A percentile compares a stretch with the other conserved stretches of the same genome.
phyloP scores from a whole-genome alignment of 2,888 invertebrate species.

The Hedya salicella region DNA sequence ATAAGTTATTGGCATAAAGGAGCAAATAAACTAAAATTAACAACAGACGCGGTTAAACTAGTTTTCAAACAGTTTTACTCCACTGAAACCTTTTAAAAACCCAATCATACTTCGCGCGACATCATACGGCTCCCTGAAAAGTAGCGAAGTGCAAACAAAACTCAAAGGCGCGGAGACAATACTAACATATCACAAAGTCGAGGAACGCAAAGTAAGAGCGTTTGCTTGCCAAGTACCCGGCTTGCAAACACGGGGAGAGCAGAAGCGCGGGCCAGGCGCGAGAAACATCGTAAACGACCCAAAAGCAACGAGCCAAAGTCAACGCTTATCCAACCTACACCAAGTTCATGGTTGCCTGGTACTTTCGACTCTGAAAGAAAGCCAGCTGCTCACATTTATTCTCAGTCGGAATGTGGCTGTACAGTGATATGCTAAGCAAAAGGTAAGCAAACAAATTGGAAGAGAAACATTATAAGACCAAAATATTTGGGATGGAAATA shows the following conservation, averaged over 20 bases:
- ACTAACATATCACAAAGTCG: slow-evolving; percentile 70
- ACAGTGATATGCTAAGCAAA: slow-evolving; percentile 80
- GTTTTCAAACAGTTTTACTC: not conserved
- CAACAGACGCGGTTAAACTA: no score
- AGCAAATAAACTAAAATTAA: no score
- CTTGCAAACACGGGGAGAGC: slow-evolving; percentile 74
- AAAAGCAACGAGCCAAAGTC: slow-evolving; percentile 30
- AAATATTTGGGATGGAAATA: slow-evolving; percentile 55
- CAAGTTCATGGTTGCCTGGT: slow-evolving; percentile 40
- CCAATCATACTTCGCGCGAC: slow-evolving; percentile 25
- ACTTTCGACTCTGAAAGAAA: slow-evolving; percentile 52
- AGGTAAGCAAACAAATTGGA: slow-evolving; percentile 80
- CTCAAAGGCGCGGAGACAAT: slow-evolving; percentile 75
- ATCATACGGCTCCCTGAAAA: slow-evolving; percentile 53
- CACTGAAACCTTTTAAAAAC: slow-evolving; percentile 5
- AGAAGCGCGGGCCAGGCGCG: slow-evolving; percentile 56
- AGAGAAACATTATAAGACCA: slow-evolving; percentile 61
- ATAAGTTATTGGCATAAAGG: no score
- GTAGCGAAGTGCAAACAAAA: slow-evolving; percentile 67
- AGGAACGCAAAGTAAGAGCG: slow-evolving; percentile 75
- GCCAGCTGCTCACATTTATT: slow-evolving; percentile 73
- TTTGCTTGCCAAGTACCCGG: slow-evolving; percentile 75
- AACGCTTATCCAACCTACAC: slow-evolving; percentile 33
- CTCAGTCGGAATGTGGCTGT: slow-evolving; percentile 73
- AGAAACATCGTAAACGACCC: slow-evolving; percentile 3